Percentiles rank a stretch among this genome's conserved stretches.
Evolutionary conservation across 1,140 invertebrate genomes (phyloP).

Genomic region (Dermatophagoides farinae): DNA sequence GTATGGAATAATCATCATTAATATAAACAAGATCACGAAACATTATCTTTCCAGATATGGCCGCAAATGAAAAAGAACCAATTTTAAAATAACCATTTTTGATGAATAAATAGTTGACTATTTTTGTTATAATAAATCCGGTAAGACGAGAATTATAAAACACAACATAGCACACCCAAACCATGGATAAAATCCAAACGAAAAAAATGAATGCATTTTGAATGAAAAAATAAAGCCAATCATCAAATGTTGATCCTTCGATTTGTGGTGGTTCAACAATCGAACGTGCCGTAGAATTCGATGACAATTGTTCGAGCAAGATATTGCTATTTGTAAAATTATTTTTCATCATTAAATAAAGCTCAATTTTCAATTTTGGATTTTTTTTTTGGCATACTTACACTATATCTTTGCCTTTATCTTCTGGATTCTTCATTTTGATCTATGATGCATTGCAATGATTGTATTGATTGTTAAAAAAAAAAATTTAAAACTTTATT

Average conservation of each 20-base stretch:
- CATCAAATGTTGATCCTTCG: background rate
- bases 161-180: slow-evolving; percentile 79
- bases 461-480: background rate
- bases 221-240: slow-evolving; percentile 7
- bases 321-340: background rate
- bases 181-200: slow-evolving; percentile 30
- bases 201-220: slow-evolving; percentile 3
- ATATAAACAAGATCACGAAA: slow-evolving; percentile 87
- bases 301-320: background rate
- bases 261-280: slow-evolving; percentile 9
- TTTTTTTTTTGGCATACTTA: background rate
- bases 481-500: too few species aligned
- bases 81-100: slow-evolving; percentile 15
- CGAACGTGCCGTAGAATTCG: background rate
- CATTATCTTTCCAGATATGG: slow-evolving; percentile 93
- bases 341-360: background rate
- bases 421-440: background rate
- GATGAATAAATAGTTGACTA: slow-evolving; percentile 60
- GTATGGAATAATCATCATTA: slow-evolving; percentile 75
- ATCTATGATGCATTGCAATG: too few species aligned
- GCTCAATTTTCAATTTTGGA: background rate
- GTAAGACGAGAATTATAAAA: slow-evolving; percentile 84
- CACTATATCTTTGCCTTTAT: background rate
- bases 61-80: slow-evolving; percentile 79
- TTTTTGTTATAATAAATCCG: slow-evolving; percentile 66